phyloP scores from a whole-genome alignment of 2,113 vertebrate genomes.

The Colinus virginianus region DNA sequence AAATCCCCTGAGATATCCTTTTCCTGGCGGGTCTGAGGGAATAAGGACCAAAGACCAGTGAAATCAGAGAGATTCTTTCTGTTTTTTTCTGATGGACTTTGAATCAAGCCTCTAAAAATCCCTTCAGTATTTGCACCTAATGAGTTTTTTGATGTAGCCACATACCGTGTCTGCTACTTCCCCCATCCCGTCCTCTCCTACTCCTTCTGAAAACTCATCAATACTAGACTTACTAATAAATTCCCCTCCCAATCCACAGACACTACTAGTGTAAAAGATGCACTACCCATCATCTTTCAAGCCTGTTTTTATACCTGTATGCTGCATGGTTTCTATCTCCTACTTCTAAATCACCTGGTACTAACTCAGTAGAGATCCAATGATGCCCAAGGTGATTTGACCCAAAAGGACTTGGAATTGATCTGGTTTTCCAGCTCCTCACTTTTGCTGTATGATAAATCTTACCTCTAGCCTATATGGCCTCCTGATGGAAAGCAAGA shows the following conservation, averaged over 20 bases:
- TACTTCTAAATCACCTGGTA: neutral
- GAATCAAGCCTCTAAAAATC: neutral
- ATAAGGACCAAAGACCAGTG: neutral
- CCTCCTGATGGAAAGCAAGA: neutral
- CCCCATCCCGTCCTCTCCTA: neutral
- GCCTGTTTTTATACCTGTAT: neutral
- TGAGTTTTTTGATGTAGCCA: neutral
- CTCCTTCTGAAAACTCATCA: neutral
- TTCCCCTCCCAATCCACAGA: neutral
- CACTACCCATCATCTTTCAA: neutral
- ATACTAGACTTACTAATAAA: too few species aligned
- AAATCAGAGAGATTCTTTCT: neutral
- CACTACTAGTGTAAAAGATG: fast-evolving
- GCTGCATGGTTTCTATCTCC: neutral
- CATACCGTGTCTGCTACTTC: fast-evolving
- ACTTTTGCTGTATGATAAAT: neutral
- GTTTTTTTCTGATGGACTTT: neutral
- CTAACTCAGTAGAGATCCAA: neutral
- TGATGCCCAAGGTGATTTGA: neutral
- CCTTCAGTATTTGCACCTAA: neutral
- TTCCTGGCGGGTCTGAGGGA: neutral
- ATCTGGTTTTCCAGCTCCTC: neutral
- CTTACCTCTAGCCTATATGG: neutral
- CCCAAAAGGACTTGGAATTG: neutral
- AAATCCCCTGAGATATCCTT: neutral